A percentile compares a stretch with the other conserved stretches of the same genome.
Conservation (phyloP, 2,888 invertebrate genomes). For the Lampropteryx suffumata region DNA sequence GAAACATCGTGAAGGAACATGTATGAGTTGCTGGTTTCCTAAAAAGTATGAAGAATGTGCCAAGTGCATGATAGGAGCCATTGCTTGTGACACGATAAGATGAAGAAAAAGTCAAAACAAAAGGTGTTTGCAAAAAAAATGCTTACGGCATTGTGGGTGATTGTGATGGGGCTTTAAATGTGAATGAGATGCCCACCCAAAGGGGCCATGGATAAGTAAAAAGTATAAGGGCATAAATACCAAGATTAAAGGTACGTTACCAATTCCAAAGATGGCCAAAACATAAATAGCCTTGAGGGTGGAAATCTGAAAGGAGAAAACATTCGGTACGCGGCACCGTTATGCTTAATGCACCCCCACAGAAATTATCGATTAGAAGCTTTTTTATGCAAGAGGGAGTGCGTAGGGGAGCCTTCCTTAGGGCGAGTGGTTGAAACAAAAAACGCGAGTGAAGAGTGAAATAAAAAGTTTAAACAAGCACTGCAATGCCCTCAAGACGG, state of each 20-base stretch:
- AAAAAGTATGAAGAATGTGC: too few relatives aligned
- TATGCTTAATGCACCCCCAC: conserved; percentile 84
- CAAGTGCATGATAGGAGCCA: too few relatives aligned
- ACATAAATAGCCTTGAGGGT: conserved; percentile 76
- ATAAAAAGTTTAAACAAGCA: conserved; percentile 83
- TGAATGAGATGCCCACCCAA: conserved; percentile 11
- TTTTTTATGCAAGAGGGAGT: conserved; percentile 83
- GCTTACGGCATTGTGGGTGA: background rate
- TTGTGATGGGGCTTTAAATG: conserved; percentile 12
- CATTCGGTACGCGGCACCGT: conserved; percentile 69
- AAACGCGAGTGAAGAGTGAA: conserved; percentile 81
- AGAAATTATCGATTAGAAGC: conserved; percentile 84
- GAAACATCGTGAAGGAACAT: too few relatives aligned
- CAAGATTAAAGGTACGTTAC: conserved; percentile 47
- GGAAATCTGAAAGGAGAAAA: conserved; percentile 78
- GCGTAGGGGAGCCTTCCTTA: conserved; percentile 70
- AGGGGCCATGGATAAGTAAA: conserved; percentile 19
- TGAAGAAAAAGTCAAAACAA: background rate
- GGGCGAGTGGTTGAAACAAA: conserved; percentile 81
- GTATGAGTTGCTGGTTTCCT: too few relatives aligned
- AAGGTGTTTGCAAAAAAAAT: background rate
- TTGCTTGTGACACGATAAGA: too few relatives aligned
- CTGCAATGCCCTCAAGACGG: conserved; percentile 78
- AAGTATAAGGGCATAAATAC: conserved; percentile 39
- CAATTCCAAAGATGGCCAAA: conserved; percentile 71